Base-by-base conservation (phyloP, 2,797 vertebrate genomes). In the Galago senegalensis region DNA sequence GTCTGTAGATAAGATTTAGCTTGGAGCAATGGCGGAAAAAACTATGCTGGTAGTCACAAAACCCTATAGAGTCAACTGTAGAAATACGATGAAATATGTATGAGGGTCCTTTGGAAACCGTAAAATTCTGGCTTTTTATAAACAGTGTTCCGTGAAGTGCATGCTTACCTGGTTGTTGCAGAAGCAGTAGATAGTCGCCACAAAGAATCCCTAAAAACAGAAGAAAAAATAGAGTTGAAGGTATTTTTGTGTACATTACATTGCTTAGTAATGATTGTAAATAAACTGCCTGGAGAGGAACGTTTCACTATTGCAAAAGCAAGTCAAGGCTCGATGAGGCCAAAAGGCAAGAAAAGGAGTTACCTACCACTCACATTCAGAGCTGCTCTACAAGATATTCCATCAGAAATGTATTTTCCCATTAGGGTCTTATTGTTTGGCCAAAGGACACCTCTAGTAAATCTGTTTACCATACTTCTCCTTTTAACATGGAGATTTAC, bases 131-230 rank as follows among this genome's bases (percentile, higher is more conserved):
- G 60, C 58, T 91, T 72, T 58, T 3, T 29, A n/a, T 0, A 75
- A 69, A 72, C 0, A 31, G 27, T n/a, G n/a, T 80, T 20, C 34
- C 2, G 1, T 18, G 56, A 79, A 89, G 56, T 27, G 7, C 25
- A n/a, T 17, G 12, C 98, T 99, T 99, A 99, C 99, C 99, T 99
- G 99, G 40, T 99, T 99, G 81, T 99, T 99, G 98, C 99, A 99
- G 98, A 99, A 99, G 98, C 99, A 99, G 98, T 99, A 99, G 98
- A 99, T 99, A 23, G 99, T 99, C 60, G 99, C 99, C 95, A 99
- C 99, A 93, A 99, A 99, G 97, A 99, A 99, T 73, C 99, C 99
- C 99, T 99, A 92, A 81, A 97, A 96, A 92, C 69, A 14, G 97
- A 96, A 95, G 56, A 93, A 92, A 21, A 93, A 95, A 97, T 6